These are phyloP conservation scores for Beris chalybata DNA, from an alignment of 2,888 invertebrate genomes.

Conservation along the genomic window DNA sequence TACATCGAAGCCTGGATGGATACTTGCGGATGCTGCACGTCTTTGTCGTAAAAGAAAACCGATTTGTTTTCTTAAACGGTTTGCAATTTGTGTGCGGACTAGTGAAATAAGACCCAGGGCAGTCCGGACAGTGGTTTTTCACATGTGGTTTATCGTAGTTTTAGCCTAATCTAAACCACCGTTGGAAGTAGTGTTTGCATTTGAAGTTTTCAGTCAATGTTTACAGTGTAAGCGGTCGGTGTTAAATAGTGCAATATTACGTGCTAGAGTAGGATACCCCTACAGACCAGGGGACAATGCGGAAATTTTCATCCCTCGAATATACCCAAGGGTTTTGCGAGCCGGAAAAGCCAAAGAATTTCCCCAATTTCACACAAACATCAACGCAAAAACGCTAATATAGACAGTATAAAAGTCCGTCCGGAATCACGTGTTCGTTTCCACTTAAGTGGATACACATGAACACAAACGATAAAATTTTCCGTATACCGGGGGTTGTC, in stretches of 20 bases:
- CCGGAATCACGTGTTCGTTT: conserved; percentile 5
- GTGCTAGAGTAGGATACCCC: too few species aligned
- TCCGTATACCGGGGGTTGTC: background rate
- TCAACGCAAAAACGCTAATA: conserved; percentile 1
- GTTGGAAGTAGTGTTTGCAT: background rate
- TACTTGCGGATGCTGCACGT: conserved; percentile 27
- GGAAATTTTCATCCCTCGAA: too few species aligned
- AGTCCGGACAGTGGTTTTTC: too few species aligned
- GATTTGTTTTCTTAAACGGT: conserved; percentile 28
- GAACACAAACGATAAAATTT: conserved; percentile 4
- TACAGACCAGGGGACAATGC: too few species aligned
- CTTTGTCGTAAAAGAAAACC: conserved; percentile 27
- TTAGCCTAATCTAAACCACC: background rate
- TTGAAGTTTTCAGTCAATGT: too few species aligned
- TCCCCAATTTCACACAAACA: conserved; percentile 12
- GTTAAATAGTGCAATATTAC: too few species aligned
- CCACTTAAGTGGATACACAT: conserved; percentile 3
- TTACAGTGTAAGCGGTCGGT: too few species aligned
- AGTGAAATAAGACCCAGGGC: too few species aligned
- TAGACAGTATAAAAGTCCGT: background rate
- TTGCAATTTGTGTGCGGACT: conserved; percentile 22
- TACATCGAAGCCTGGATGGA: too few species aligned
- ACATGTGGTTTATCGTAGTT: too few species aligned
- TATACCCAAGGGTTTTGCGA: background rate
- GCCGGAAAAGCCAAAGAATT: conserved; percentile 3